A percentile compares a stretch with the other conserved stretches of the same genome.
Evolutionary conservation across 2,113 vertebrate species (phyloP).

Genomic region (Colinus virginianus): DNA sequence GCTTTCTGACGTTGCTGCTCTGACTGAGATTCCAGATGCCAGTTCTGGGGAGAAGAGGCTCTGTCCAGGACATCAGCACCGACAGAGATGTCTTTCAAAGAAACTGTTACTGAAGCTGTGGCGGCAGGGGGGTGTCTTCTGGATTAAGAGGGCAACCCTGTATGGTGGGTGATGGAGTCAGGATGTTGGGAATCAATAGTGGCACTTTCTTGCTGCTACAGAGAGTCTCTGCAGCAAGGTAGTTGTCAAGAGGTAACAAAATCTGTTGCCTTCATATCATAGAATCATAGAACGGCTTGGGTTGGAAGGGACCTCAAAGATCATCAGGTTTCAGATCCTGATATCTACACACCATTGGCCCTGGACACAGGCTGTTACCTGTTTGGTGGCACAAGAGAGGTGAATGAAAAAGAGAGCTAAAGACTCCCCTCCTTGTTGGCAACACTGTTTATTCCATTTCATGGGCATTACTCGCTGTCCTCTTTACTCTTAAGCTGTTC

Average conservation of each 20-base stretch:
- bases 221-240: neutral
- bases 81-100: neutral
- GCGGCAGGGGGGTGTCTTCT: neutral
- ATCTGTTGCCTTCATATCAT: neutral
- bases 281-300: too few species aligned
- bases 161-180: neutral
- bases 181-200: neutral
- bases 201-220: neutral
- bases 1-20: neutral
- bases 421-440: neutral
- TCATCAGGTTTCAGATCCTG: too few species aligned
- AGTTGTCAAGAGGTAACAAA: neutral
- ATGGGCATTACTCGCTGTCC: rapidly evolving
- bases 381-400: neutral
- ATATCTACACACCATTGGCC: neutral
- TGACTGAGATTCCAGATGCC: neutral
- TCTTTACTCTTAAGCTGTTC: neutral
- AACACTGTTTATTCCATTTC: rapidly evolving
- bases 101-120: neutral
- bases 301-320: too few species aligned
- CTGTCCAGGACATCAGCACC: neutral
- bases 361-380: neutral
- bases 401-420: neutral
- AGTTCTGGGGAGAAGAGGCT: neutral
- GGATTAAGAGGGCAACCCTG: neutral